These are phyloP conservation scores for Acanthurus leucopareius DNA, from an alignment of 2,797 vertebrate genomes.

Conservation along the genomic window DNA sequence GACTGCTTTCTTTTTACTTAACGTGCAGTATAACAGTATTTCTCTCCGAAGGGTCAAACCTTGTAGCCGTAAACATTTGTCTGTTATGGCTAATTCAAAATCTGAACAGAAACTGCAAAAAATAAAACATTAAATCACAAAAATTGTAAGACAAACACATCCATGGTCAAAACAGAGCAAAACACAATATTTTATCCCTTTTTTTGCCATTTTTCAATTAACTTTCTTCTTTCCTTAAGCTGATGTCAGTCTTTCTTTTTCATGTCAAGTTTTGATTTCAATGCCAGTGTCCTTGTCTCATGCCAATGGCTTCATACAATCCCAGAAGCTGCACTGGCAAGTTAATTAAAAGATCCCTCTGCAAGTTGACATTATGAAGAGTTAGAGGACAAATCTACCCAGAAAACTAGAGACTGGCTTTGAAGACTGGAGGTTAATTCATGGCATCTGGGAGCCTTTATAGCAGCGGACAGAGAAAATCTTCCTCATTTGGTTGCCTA, in stretches of 20 bases:
- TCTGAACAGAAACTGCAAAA: not conserved
- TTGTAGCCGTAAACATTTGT: not conserved
- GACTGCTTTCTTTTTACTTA: not conserved
- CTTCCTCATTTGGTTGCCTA: not conserved
- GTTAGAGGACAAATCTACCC: constrained; percentile 10
- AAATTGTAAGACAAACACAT: not conserved
- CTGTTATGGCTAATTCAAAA: not conserved
- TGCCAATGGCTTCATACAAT: not conserved
- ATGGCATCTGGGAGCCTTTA: not conserved
- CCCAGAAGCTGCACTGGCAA: not conserved
- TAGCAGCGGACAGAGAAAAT: not conserved
- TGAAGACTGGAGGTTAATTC: constrained; percentile 3
- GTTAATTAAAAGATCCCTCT: constrained; percentile 18
- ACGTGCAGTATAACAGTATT: not conserved
- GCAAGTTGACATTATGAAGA: not conserved
- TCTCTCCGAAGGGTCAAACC: constrained; percentile 12
- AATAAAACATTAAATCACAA: not conserved
- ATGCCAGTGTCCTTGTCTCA: constrained; percentile 11
- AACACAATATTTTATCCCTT: not conserved
- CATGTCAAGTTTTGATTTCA: constrained; percentile 19
- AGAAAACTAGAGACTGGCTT: not conserved
- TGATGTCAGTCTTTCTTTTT: constrained; percentile 13
- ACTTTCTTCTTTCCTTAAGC: not conserved
- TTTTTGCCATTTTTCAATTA: not conserved
- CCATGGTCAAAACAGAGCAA: not conserved